These are phyloP conservation scores for Heteractis magnifica DNA, from an alignment of 92 coral and sea anemone species.

Conservation along the genomic window DNA sequence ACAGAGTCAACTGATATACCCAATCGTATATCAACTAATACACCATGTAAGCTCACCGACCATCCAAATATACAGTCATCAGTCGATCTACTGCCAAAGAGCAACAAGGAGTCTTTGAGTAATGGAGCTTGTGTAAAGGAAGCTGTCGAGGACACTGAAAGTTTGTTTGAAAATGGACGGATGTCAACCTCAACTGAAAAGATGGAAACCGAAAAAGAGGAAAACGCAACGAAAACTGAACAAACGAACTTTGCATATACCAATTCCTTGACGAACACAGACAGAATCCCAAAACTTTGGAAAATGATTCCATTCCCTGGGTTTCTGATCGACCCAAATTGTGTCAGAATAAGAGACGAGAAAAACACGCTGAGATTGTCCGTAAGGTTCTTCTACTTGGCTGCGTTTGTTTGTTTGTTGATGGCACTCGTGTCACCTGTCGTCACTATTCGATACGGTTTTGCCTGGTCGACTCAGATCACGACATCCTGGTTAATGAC, in stretches of 20 bases:
- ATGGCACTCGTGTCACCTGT: slow-evolving; percentile 32
- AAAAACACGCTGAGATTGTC: slow-evolving; percentile 19
- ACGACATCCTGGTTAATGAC: slow-evolving; percentile 54
- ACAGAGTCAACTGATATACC: not conserved
- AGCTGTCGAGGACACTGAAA: not conserved
- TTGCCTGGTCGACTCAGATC: slow-evolving; percentile 39
- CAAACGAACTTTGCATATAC: slow-evolving; percentile 14
- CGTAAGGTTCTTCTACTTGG: slow-evolving; percentile 6
- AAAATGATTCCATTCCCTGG: slow-evolving; percentile 58
- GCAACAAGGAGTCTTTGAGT: not conserved
- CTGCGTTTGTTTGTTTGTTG: slow-evolving; percentile 38
- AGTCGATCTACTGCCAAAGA: not conserved
- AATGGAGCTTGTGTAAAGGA: not conserved
- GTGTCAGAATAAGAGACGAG: slow-evolving; percentile 29
- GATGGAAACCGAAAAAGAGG: not conserved
- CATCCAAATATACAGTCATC: not conserved
- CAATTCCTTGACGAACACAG: slow-evolving; percentile 39
- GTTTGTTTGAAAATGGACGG: not conserved
- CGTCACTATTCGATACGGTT: slow-evolving; percentile 31
- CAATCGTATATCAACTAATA: not conserved
- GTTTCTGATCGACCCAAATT: slow-evolving; percentile 38
- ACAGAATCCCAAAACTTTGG: slow-evolving; percentile 59
- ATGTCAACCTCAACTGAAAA: slow-evolving; percentile 4
- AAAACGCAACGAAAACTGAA: not conserved
- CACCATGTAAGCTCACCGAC: not conserved